A percentile compares a stretch with the other conserved stretches of the same genome.
These are phyloP conservation scores for Synchiropus splendidus DNA, from an alignment of 2,113 vertebrate genomes.

Conservation along the genomic window DNA sequence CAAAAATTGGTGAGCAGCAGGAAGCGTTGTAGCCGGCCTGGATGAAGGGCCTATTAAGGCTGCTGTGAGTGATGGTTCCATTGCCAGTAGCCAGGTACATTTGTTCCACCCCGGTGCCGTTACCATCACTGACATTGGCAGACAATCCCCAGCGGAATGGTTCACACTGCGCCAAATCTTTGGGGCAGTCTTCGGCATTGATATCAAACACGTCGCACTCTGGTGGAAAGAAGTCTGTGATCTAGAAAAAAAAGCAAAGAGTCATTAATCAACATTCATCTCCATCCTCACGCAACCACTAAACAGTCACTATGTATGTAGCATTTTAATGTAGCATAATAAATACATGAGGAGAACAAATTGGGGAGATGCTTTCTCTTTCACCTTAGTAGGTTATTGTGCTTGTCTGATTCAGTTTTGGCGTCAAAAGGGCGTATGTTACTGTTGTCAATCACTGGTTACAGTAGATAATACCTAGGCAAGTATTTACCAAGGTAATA, in stretches of 20 bases:
- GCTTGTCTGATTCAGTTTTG: too few relatives aligned
- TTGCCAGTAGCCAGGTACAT: constrained; percentile 36
- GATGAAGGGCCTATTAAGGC: neutral
- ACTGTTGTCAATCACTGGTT: too few relatives aligned
- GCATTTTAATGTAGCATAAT: too few relatives aligned
- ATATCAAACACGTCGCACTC: constrained; percentile 31
- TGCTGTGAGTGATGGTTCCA: constrained; percentile 26
- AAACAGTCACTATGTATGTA: too few relatives aligned
- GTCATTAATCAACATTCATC: too few relatives aligned
- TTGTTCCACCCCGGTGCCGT: constrained; percentile 42
- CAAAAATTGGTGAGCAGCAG: constrained; percentile 58
- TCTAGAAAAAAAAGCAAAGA: constrained; percentile 27
- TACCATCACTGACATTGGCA: constrained; percentile 53
- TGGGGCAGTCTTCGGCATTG: constrained; percentile 27
- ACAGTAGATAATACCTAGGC: too few relatives aligned
- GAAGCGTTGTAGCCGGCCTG: constrained; percentile 43
- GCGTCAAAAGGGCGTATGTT: too few relatives aligned
- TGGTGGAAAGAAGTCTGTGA: constrained; percentile 58
- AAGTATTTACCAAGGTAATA: too few relatives aligned
- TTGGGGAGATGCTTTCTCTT: too few relatives aligned
- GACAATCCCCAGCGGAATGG: constrained; percentile 40
- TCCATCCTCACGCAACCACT: too few relatives aligned
- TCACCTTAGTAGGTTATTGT: too few relatives aligned
- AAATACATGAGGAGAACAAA: too few relatives aligned
- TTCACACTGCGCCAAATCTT: constrained; percentile 29